Evolutionary conservation across 1,140 invertebrate species (phyloP), one percentile per base, ranked within the genome.

Genomic region (Cardiocondyla obscurior): DNA sequence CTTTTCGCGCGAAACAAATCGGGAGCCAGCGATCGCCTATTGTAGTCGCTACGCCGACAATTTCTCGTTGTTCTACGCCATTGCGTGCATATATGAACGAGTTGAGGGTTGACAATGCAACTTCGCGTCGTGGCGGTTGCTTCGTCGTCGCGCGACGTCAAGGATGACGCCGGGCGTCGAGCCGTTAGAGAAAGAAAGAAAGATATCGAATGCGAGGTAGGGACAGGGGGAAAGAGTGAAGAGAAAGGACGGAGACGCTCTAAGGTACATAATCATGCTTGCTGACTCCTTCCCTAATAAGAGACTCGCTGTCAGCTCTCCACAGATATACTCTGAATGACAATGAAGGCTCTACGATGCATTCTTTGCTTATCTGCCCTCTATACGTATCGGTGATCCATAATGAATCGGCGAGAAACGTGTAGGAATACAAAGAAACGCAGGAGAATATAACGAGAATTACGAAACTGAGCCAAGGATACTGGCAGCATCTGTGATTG

Each of bases 231-330:
- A 39, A 76, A 12, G 10, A 42, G 83, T 22, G 6, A 84, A 89
- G 86, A 85, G 88, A 22, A 72, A 85, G 77, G 77, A 81, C 72
- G 88, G 85, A 84, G 87, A 84, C 69, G 91, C 90, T 93, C 92
- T 93, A 93, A 93, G 93, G 92, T 94, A 93, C 91, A 94, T 94
- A 94, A 94, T 94, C 92, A 93, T 92, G 92, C 92, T 94, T 92
- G 93, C 92, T 94, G 92, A 93, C 92, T 94, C 90, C 92, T 94
- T 93, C 91, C 92, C 93, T 94, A 94, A 94, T 94, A 93, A 94
- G 94, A 94, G 93, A 93, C 93, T 93, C 93, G 91, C 92, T 93
- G 93, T 92, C 93, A 92, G 86, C 55, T 58, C 79, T 67, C 86
- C 79, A 82, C 39, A 77, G 84, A 83, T 82, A 28, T 46, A 87